phyloP scores from a whole-genome alignment of 1,140 invertebrate species.

The Drosophila albomicans region DNA sequence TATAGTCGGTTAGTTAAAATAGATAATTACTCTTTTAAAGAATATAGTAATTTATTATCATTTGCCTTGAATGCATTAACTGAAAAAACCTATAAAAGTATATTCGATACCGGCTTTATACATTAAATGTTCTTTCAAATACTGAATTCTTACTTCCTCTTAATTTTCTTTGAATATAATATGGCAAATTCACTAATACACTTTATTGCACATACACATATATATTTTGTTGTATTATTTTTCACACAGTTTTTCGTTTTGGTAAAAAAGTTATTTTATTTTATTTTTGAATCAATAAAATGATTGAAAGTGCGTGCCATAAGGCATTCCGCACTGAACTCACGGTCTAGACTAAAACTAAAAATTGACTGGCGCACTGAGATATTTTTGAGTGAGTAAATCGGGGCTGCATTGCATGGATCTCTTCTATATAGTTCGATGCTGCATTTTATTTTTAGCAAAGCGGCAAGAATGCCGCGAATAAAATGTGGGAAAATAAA shows the following conservation, averaged over 20 bases:
- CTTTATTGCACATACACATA: neutral
- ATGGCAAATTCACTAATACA: neutral
- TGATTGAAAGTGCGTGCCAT: neutral
- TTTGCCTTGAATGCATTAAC: too few relatives aligned
- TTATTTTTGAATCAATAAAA: neutral
- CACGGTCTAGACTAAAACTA: conserved; percentile 62
- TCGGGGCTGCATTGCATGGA: conserved; percentile 64
- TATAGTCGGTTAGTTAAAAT: too few relatives aligned
- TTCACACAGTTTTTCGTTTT: neutral
- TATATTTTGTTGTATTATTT: neutral
- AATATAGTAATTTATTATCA: too few relatives aligned
- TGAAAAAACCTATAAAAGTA: too few relatives aligned
- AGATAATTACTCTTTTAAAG: too few relatives aligned
- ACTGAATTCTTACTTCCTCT: neutral
- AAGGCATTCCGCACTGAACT: conserved; percentile 43
- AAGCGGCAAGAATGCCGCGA: conserved; percentile 38
- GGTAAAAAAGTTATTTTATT: neutral
- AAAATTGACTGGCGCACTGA: conserved; percentile 40
- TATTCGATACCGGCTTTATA: too few relatives aligned
- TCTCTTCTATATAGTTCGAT: conserved; percentile 31
- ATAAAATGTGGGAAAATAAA: conserved; percentile 29
- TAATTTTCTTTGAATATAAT: neutral
- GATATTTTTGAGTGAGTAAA: conserved; percentile 67
- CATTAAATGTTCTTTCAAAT: too few relatives aligned
- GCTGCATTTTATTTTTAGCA: conserved; percentile 65